Percentiles rank a stretch among this genome's conserved stretches.
phyloP scores from a whole-genome alignment of 2,888 invertebrate species.

The Parelbella ahira region DNA sequence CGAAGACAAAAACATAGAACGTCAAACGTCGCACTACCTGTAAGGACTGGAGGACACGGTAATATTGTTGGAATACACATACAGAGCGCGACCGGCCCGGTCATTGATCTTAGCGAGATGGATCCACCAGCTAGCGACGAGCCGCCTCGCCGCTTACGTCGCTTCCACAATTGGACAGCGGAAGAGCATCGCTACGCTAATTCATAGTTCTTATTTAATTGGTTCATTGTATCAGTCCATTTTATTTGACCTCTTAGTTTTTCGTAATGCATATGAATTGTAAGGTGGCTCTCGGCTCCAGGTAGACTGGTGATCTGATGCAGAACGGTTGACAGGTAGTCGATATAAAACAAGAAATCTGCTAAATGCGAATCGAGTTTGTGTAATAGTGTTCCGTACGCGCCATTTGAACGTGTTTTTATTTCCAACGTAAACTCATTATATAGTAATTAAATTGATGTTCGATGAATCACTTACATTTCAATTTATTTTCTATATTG shows the following conservation, averaged over 20 bases:
- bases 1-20: too few relatives aligned
- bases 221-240: slow-evolving; percentile 4
- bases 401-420: too few relatives aligned
- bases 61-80: slow-evolving; percentile 13
- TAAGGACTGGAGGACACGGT: slow-evolving; percentile 13
- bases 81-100: slow-evolving; percentile 11
- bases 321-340: slow-evolving; percentile 20
- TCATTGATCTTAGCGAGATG: slow-evolving; percentile 27
- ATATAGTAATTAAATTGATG: too few relatives aligned
- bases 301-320: slow-evolving; percentile 4
- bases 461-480: too few relatives aligned
- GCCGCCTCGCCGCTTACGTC: slow-evolving; percentile 9
- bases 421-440: too few relatives aligned
- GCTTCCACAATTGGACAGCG: slow-evolving; percentile 1
- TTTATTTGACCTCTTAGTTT: neutral
- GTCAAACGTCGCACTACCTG: neutral
- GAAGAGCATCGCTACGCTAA: slow-evolving; percentile 28
- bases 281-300: slow-evolving; percentile 1
- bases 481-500: too few relatives aligned
- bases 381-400: too few relatives aligned
- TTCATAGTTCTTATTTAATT: slow-evolving; percentile 11
- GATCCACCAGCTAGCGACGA: slow-evolving; percentile 16
- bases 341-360: slow-evolving; percentile 10
- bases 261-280: neutral
- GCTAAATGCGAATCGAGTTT: slow-evolving; percentile 5